phyloP scores from a whole-genome alignment of 2,888 invertebrate species.

The Prosapia bicincta region DNA sequence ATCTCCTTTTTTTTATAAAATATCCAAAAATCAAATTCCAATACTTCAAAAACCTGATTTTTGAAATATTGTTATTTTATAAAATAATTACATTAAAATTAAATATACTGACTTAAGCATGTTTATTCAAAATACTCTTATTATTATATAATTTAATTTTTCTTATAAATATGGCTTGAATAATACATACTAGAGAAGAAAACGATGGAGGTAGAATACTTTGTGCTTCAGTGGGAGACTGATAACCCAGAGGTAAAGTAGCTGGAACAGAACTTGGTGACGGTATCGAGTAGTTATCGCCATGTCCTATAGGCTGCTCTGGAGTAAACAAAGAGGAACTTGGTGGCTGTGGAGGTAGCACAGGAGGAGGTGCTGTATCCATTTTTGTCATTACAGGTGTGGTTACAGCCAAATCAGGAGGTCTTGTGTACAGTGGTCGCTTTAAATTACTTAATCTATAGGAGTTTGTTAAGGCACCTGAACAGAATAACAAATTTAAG shows the following conservation, averaged over 20 bases:
- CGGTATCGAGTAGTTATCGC: background rate
- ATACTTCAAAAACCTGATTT: no score
- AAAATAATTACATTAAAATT: no score
- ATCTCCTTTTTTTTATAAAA: no score
- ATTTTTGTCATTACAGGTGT: slow-evolving; percentile 20
- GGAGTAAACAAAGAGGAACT: background rate
- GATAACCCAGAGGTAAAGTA: background rate
- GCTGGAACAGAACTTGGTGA: background rate
- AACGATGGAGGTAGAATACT: background rate
- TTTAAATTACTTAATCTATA: slow-evolving; percentile 65
- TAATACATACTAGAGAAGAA: background rate
- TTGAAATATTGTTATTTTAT: no score
- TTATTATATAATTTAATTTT: no score
- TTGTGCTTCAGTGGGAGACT: background rate
- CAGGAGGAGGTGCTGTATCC: slow-evolving; percentile 10
- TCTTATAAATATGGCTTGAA: no score
- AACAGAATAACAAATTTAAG: slow-evolving; percentile 40
- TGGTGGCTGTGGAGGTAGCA: background rate
- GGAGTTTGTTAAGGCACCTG: slow-evolving; percentile 46
- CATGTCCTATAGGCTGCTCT: background rate
- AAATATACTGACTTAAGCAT: no score
- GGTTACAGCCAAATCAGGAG: slow-evolving; percentile 58
- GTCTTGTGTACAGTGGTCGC: slow-evolving; percentile 71
- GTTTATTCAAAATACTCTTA: no score
- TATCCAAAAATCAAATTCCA: no score